These are phyloP conservation scores for Oreocharis arfaki DNA, from an alignment of 2,113 vertebrate species.

Conservation along the genomic window DNA sequence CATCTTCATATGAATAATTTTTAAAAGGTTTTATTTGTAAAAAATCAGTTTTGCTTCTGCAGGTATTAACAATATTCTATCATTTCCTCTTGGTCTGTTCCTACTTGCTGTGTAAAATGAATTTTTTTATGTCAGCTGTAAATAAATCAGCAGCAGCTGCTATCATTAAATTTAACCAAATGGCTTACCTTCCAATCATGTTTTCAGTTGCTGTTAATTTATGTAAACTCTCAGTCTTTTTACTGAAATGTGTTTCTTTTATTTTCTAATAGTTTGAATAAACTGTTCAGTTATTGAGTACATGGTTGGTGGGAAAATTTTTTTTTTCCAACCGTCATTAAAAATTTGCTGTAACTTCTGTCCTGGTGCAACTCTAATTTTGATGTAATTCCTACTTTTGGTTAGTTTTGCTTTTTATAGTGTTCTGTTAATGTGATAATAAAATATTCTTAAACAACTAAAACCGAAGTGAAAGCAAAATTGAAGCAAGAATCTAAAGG, in stretches of 20 bases:
- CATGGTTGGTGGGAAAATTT: constrained; percentile 29
- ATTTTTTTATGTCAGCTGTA: constrained; percentile 33
- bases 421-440: neutral
- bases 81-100: neutral
- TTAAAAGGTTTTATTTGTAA: neutral
- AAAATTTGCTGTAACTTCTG: neutral
- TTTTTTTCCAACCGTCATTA: constrained; percentile 45
- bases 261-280: constrained; percentile 39
- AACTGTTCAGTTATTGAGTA: constrained; percentile 33
- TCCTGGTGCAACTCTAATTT: constrained; percentile 14
- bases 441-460: neutral
- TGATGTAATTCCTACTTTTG: neutral
- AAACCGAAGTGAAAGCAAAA: neutral
- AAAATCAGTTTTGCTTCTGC: constrained; percentile 35
- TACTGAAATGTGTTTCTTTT: constrained; percentile 32
- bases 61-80: constrained; percentile 6
- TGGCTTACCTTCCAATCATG: constrained; percentile 44
- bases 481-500: neutral
- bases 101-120: constrained; percentile 36
- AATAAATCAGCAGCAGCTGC: constrained; percentile 49
- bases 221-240: constrained; percentile 2
- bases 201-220: constrained; percentile 64
- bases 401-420: neutral
- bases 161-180: constrained; percentile 31
- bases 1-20: neutral